A percentile compares a stretch with the other conserved stretches of the same genome.
These are phyloP conservation scores for Oncorhynchus keta DNA, from an alignment of 2,113 vertebrate species.

Conservation along the genomic window DNA sequence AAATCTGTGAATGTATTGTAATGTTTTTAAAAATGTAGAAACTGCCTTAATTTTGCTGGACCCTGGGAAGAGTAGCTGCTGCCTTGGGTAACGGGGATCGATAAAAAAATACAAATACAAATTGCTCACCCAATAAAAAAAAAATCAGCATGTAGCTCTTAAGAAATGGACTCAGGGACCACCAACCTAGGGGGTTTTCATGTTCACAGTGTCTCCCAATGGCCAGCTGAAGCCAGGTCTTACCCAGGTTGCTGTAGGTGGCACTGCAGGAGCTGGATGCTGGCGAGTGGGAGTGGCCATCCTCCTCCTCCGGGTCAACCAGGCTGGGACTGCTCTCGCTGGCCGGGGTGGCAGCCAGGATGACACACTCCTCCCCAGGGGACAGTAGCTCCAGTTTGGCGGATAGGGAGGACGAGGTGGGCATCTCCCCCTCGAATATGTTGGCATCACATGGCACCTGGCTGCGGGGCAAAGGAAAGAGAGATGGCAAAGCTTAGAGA, in stretches of 20 bases:
- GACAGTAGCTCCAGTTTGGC: constrained; percentile 58
- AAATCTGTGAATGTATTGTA: no score
- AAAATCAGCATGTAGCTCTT: no score
- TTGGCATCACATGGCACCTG: constrained; percentile 73
- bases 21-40: no score
- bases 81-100: no score
- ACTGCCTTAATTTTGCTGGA: no score
- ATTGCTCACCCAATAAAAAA: no score
- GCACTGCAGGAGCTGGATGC: constrained; percentile 84
- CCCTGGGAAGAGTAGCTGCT: no score
- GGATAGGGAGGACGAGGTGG: constrained; percentile 45
- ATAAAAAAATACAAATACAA: no score
- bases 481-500: constrained; percentile 22
- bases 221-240: constrained; percentile 42
- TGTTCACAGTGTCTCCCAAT: not conserved
- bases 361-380: constrained; percentile 51
- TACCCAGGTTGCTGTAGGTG: constrained; percentile 95
- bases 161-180: no score
- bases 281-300: constrained; percentile 71
- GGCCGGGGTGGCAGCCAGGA: constrained; percentile 43
- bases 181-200: no score
- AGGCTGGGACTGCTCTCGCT: constrained; percentile 54
- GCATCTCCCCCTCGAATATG: constrained; percentile 56
- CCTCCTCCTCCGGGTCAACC: constrained; percentile 73
- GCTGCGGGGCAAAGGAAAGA: constrained; percentile 68